Evolutionary conservation across 2,797 vertebrate genomes (phyloP), one percentile per base, ranked within the genome.

Genomic region (Helostoma temminkii): DNA sequence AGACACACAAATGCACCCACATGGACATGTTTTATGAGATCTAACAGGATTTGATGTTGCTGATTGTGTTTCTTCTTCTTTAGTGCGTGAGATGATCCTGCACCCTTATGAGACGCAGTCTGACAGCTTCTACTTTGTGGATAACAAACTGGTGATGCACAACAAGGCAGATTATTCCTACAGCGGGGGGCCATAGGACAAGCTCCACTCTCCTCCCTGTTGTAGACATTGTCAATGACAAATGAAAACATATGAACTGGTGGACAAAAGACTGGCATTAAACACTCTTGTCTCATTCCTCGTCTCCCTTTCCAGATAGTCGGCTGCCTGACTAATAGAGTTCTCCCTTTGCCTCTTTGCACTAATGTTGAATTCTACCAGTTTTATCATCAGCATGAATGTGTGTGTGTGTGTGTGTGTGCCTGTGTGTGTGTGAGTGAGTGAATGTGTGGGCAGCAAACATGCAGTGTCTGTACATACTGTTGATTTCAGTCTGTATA

Each of bases 151-250:
- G 81, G 96, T 99, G 93, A 99, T 99, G 98, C 98, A 99, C 94
- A 99, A 99, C 93, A 99, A 99, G 92, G 98, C 98, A 78, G 98
- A 99, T 91, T 99, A 99, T 92, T 98, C 98, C 10, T 99, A 99
- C 94, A 97, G 95, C 0, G 97, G 96, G 36, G 95, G 95, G 5
- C 95, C 96, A 9, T 99, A 94, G 79, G 70, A 71, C 39, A 34
- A 68, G 30, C 12, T 22, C n/a, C 19, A 41, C 36, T 28, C 15
- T 19, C 67, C 36, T 47, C 49, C 68, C 61, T 49, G 34, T 61
- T 79, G 36, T 56, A 88, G 78, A 87, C 77, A 78, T 85, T 83
- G 75, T 61, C 66, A 56, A 77, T 18, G 36, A 72, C n/a, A n/a
- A n/a, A n/a, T n/a, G n/a, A n/a, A 80, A 85, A 71, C 71, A 78